A percentile compares a stretch with the other conserved stretches of the same genome.
Evolutionary conservation across 1,140 invertebrate genomes (phyloP).

Genomic region (Pachyrhynchus sulphureomaculatus): DNA sequence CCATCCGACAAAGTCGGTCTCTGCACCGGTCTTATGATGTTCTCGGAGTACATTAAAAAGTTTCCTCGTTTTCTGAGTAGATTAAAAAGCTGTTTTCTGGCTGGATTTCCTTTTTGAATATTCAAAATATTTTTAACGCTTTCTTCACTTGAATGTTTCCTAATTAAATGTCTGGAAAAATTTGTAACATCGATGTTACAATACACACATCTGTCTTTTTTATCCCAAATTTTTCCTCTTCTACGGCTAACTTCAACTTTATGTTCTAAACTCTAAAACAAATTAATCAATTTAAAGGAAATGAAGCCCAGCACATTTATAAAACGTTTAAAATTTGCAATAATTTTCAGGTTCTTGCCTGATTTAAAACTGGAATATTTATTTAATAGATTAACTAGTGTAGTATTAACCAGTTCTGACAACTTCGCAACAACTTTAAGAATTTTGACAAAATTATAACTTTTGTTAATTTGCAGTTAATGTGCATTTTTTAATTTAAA

Average conservation of each 20-base stretch:
- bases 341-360: too few relatives aligned
- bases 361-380: too few relatives aligned
- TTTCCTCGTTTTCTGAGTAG: conserved; percentile 22
- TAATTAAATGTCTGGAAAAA: conserved; percentile 25
- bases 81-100: conserved; percentile 20
- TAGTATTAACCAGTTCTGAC: too few relatives aligned
- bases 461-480: too few relatives aligned
- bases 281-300: too few relatives aligned
- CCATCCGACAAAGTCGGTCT: conserved; percentile 4
- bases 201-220: conserved; percentile 25
- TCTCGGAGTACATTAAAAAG: conserved; percentile 8
- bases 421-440: too few relatives aligned
- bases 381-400: too few relatives aligned
- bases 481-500: too few relatives aligned
- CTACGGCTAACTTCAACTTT: conserved; percentile 7
- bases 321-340: too few relatives aligned
- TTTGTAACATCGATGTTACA: conserved; percentile 20
- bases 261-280: not conserved
- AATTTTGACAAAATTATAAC: too few relatives aligned
- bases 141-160: conserved; percentile 20
- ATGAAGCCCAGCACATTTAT: too few relatives aligned
- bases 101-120: conserved; percentile 12
- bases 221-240: conserved; percentile 17
- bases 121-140: conserved; percentile 15
- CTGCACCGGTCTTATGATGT: conserved; percentile 18